Evolutionary conservation across 1,140 invertebrate species (phyloP).

Genomic region (Lerema accius): DNA sequence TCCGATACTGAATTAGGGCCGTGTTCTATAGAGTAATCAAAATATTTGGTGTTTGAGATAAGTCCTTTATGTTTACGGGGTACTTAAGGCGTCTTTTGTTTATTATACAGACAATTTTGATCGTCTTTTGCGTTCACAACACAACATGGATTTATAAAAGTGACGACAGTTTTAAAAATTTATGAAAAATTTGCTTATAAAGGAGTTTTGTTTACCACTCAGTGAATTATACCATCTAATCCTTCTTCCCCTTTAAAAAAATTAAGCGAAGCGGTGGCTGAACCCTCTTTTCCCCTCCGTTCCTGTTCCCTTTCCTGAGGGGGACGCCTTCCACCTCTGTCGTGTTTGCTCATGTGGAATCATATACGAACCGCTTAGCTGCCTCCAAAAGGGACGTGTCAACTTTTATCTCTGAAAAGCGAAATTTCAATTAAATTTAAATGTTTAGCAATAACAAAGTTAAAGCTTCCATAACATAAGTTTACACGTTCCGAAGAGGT

Average conservation of each 20-base stretch:
- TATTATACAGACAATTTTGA: not conserved
- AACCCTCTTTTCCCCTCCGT: slow-evolving; percentile 48
- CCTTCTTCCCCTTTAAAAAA: slow-evolving; percentile 33
- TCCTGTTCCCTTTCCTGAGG: slow-evolving; percentile 51
- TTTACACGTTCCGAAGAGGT: slow-evolving; percentile 64
- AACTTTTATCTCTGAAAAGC: slow-evolving; percentile 19
- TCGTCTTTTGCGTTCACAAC: not conserved
- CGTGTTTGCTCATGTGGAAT: slow-evolving; percentile 70
- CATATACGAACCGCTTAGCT: slow-evolving; percentile 75
- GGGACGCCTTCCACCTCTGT: slow-evolving; percentile 77
- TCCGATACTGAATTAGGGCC: slow-evolving; percentile 14
- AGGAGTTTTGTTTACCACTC: slow-evolving; percentile 40
- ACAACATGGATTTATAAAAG: no score
- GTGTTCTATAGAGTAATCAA: slow-evolving; percentile 8
- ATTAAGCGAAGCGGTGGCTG: slow-evolving; percentile 75
- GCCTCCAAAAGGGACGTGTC: slow-evolving; percentile 62
- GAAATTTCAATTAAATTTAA: not conserved
- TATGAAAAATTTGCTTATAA: no score
- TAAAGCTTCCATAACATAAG: no score
- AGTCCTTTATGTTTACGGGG: slow-evolving; percentile 20
- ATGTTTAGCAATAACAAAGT: not conserved
- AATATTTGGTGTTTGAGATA: slow-evolving; percentile 29
- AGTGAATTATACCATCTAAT: slow-evolving; percentile 7
- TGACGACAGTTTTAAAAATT: no score
- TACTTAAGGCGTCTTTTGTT: slow-evolving; percentile 4